Evolutionary conservation across 2,113 vertebrate genomes (phyloP), one percentile per base, ranked within the genome.

Genomic region (Zootoca vivipara): DNA sequence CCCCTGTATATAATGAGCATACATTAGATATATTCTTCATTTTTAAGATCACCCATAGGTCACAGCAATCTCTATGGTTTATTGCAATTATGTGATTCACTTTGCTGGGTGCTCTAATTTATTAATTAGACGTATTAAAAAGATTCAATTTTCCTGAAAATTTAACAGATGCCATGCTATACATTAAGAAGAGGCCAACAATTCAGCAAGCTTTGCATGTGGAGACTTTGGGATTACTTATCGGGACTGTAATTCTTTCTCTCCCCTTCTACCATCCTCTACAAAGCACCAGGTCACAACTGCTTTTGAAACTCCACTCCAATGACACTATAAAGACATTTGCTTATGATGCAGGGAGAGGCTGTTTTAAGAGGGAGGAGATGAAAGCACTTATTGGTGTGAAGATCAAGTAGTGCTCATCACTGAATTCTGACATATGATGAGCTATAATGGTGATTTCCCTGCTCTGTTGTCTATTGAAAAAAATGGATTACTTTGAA

Each of bases 381-480:
- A 72, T 72, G 40, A 83, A 72, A 72, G 65, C 18, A n/a, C 20
- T 52, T 10, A 4, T 56, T 70, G 40, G 67, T 30, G 8, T 33
- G 30, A 83, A 83, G 42, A 33, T 30, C 42, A 52, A 72, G 5
- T 24, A 33, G 30, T 72, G 38, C 42, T 69, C 42, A 52, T 52
- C 46, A 52, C 46, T 56, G 20, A 78, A 56, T 86, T 28, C n/a
- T 72, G 20, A 64, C 4, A 38, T 35, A 40, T 1, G 0, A 0
- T 52, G 0, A 0, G 16, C 3, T 67, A 42, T 5, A 15, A 30
- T 1, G 2, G 52, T 5, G 38, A 79, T 8, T 6, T 18, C 20
- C 81, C 7, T 3, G 0, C 24, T 1, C 22, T 62, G 18, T 5
- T 52, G 0, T 42, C 15, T 5, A 0, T 9, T 0, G 0, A 35